Conservation (phyloP, 1,140 invertebrate genomes). For the Venustaconcha ellipsiformis region DNA sequence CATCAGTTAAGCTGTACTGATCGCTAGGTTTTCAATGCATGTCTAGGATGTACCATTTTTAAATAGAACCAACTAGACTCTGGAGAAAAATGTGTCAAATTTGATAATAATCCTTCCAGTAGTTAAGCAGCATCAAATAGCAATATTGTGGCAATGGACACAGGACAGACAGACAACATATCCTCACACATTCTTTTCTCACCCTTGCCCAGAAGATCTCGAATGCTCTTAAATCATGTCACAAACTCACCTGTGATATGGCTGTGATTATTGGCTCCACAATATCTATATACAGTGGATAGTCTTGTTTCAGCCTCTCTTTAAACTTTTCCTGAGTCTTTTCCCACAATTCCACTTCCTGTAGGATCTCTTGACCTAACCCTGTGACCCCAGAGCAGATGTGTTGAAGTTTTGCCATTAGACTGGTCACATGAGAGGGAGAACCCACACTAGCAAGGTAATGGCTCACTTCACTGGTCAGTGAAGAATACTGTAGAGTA, state of each 20-base stretch:
- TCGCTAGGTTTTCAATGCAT: too few species aligned
- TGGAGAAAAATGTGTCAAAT: too few species aligned
- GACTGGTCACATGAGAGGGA: constrained; percentile 25
- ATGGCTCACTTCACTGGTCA: constrained; percentile 47
- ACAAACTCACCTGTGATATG: constrained; percentile 46
- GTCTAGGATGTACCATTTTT: too few species aligned
- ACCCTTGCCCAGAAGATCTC: too few species aligned
- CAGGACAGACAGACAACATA: too few species aligned
- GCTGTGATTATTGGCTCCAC: constrained; percentile 51
- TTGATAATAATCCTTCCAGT: too few species aligned
- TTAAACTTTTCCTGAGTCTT: constrained; percentile 48
- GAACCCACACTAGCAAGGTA: constrained; percentile 48
- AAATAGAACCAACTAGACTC: too few species aligned
- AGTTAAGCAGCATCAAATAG: too few species aligned
- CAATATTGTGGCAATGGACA: too few species aligned
- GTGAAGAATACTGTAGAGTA: constrained; percentile 37
- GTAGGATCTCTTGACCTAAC: neutral
- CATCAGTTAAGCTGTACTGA: too few species aligned
- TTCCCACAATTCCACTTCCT: constrained; percentile 51
- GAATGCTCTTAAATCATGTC: too few species aligned
- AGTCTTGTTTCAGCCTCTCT: constrained; percentile 39
- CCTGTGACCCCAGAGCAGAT: neutral
- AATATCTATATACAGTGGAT: constrained; percentile 55
- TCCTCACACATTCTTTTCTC: too few species aligned
- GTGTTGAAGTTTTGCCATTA: constrained; percentile 43